Base-by-base conservation (phyloP, 2,888 invertebrate genomes). In the Leptogaster cylindrica region DNA sequence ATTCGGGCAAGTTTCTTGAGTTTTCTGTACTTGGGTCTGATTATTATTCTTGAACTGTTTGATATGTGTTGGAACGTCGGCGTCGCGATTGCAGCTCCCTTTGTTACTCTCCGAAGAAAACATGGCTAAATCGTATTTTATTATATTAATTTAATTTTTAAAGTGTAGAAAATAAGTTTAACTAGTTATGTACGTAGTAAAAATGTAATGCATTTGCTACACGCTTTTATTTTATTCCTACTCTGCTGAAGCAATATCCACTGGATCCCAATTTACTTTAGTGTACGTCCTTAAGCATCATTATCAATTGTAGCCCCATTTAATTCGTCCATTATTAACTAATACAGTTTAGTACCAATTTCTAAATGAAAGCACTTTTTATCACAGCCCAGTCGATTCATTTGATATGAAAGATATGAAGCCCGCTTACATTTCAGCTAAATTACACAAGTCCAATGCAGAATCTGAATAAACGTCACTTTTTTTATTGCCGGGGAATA, bases 41-140 rank as follows among this genome's bases (percentile, higher is more conserved):
- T 55, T n/a, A n/a, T n/a, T n/a, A n/a, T n/a, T 39, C 31, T 55
- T 55, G 55, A 55, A 36, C 20, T 55, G 36, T 39, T 55, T 55
- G 55, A 55, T 36, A 55, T 36, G n/a, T n/a, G n/a, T n/a, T n/a
- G n/a, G n/a, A n/a, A n/a, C n/a, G n/a, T n/a, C n/a, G n/a, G n/a
- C n/a, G 39, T 55, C 55, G 36, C 33, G 28, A 20, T 64, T 64
- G 46, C 63, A 64, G 63, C 63, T 64, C 33, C 71, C 70, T 28
- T 71, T 72, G 52, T 70, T 70, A 63, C 70, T 69, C 68, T 71
- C 71, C 46, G 70, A 50, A 51, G 71, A 70, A 52, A 71, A 70
- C 71, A 71, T 72, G 44, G 61, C 44, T 36, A 65, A 41, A 58
- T 55, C n/a, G n/a, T 25, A 14, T 51, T 51, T 51, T 16, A 28